Base-by-base conservation (phyloP, 2,888 invertebrate genomes). In the Baccha elongata region DNA sequence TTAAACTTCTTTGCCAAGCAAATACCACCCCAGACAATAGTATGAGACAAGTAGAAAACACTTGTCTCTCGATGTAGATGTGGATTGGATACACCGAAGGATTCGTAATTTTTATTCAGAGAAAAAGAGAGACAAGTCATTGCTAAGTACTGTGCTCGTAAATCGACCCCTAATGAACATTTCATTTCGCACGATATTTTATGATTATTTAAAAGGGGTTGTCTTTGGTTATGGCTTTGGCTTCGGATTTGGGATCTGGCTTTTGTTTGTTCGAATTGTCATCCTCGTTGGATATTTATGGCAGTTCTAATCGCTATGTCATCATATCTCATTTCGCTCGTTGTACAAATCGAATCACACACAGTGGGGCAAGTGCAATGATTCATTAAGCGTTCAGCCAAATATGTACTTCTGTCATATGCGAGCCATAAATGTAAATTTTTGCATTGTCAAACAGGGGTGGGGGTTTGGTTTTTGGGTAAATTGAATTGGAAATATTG, bases 81-180 rank as follows among this genome's bases (percentile, higher is more conserved):
- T 64, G 42, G 19, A 64, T 11, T 7, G 13, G 3, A 26, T 15
- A 8, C 7, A 50, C 23, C 44, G 21, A 53, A 62, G 32, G 29
- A 60, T 26, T 60, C 37, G 37, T 40, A 65, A 42, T 8, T 29
- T 58, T 44, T 46, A 58, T 37, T 78, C 64, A 52, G 52, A 72
- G 26, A 55, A 5, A 5, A 23, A 3, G 23, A 5, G 55, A 55
- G 15, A 58, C 40, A 73, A 72, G 72, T 83, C 83, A 55, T 48
- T 67, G 48, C 83, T 50, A 78, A 83, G 83, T 72, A 83, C 78
- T 55, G n/a, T 10, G 62, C 72, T 83, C 78, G 84, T 84, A 84
- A 84, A 84, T 84, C 84, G 84, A 84, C 84, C 84, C 83, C 84
- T 84, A 84, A 84, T 84, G 84, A 84, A 79, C 84, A 79, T 78